phyloP scores from a whole-genome alignment of 2,113 vertebrate species.

The Chelonoidis abingdonii region DNA sequence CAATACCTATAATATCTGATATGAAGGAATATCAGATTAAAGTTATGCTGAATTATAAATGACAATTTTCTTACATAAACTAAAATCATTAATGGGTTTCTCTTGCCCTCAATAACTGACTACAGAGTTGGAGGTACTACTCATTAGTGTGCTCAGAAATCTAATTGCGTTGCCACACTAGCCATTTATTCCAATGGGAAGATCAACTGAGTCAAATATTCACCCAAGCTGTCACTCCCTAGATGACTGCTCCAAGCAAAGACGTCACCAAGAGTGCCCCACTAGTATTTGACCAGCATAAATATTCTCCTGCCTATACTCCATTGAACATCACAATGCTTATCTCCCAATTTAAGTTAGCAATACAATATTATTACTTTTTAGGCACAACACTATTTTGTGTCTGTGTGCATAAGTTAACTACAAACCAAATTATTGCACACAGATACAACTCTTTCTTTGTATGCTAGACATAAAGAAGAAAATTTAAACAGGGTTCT shows the following conservation, averaged over 20 bases:
- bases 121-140: not conserved
- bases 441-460: not conserved
- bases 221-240: not conserved
- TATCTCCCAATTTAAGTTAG: not conserved
- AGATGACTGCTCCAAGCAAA: rapidly evolving
- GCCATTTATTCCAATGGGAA: not conserved
- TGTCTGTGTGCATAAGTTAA: not conserved
- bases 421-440: not conserved
- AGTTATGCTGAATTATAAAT: not conserved
- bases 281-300: not conserved
- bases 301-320: not conserved
- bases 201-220: not conserved
- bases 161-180: not conserved
- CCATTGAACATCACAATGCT: not conserved
- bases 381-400: not conserved
- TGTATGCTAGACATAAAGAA: rapidly evolving
- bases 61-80: not conserved
- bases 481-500: not conserved
- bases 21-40: not conserved
- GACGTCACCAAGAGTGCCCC: not conserved
- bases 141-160: not conserved
- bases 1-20: not conserved
- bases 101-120: not conserved
- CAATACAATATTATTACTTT: not conserved
- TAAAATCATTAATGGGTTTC: rapidly evolving